Evolutionary conservation across 2,888 invertebrate genomes (phyloP), one percentile per base, ranked within the genome.

Genomic region (Lasioglossum vierecki): DNA sequence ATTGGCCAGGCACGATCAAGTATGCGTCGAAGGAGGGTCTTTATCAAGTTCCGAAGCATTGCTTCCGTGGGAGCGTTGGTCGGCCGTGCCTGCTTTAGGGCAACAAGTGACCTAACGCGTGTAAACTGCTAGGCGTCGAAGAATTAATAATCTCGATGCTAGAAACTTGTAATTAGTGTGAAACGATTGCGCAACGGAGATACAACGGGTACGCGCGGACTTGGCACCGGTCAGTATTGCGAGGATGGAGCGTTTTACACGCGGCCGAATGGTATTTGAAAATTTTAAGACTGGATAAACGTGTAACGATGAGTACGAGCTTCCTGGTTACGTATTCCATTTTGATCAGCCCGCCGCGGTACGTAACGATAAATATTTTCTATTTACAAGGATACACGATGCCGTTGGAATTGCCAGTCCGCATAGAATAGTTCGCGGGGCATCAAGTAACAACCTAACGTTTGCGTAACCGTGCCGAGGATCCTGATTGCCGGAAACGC

Each of bases 371-470:
- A 35, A 35, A 35, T 35, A 66, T 66, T 66, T 66, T 66, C 66
- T 35, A 35, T 66, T 66, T 35, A 18, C 66, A 35, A 66, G 22
- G 66, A 35, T 35, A 35, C 35, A 18, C 66, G 18, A 8, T 6
- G 8, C 66, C 8, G 8, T 30, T 66, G 35, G 35, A 35, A 66
- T 30, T 26, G 11, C 15, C 35, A 41, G 26, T 11, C 13, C 13
- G 11, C 53, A 49, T 68, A 15, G 68, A 76, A 76, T 53, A 41
- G 53, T 57, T 71, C 46, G 26, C 35, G 13, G 13, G n/a, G 39
- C 66, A 76, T 71, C 66, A 66, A 66, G 66, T 66, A 35, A 66
- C 22, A 66, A 66, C 66, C 35, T 60, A 80, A 79, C 49, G 49
- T 41, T 70, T 57, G 26, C 39, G 68, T 53, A 46, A 53, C 9